These are phyloP conservation scores for Canis aureus DNA, from an alignment of 2,113 vertebrate species.

Conservation along the genomic window DNA sequence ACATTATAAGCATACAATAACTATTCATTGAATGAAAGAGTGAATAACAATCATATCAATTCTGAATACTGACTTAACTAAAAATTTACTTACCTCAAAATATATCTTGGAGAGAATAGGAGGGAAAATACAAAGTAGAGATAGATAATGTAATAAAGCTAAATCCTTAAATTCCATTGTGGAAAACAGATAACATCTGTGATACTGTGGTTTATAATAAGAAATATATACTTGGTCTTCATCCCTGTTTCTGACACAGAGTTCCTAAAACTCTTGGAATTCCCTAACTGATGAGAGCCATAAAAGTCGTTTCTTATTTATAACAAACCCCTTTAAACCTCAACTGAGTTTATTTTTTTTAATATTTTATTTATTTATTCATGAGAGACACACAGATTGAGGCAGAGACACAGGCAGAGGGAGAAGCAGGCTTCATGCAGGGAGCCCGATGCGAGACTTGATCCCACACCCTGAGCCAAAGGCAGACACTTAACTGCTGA, in stretches of 20 bases:
- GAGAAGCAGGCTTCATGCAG: too few relatives aligned
- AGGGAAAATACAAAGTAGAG: neutral
- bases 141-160: neutral
- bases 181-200: neutral
- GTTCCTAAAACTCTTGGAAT: neutral
- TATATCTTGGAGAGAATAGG: neutral
- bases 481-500: too few relatives aligned
- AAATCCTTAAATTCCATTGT: neutral
- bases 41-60: neutral
- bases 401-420: too few relatives aligned
- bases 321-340: neutral
- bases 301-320: neutral
- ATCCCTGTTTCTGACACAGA: neutral
- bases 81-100: neutral
- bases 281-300: neutral
- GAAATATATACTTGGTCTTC: neutral
- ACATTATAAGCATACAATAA: neutral
- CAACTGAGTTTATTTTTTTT: neutral
- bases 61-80: neutral
- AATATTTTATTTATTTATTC: too few relatives aligned
- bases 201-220: neutral
- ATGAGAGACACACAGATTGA: too few relatives aligned
- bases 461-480: too few relatives aligned
- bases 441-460: too few relatives aligned
- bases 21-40: neutral